Evolutionary conservation across 2,113 vertebrate genomes (phyloP), one percentile per base, ranked within the genome.

Genomic region (Sinocyclocheilus maitianheensis): DNA sequence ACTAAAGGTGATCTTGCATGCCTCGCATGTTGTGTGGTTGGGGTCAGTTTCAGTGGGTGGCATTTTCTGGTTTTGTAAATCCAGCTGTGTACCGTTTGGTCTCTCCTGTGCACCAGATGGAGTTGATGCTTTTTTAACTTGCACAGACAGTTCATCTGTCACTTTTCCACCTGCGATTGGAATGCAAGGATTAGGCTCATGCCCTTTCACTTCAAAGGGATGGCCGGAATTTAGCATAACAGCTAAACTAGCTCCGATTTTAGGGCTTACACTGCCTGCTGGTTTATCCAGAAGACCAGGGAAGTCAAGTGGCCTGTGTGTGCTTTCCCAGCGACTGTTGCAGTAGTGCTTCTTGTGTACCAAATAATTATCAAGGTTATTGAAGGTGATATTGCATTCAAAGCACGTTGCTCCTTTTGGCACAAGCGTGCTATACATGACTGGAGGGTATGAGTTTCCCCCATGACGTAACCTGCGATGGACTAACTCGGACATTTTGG

Each of bases 271-370:
- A 4, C 95, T 93, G 90, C 96, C 96, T 0, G 95, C 88, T 13
- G 95, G 93, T 91, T 97, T 97, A 79, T 97, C 95, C 14, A 95
- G 89, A 88, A 96, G 91, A n/a, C 91, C 92, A 37, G 94, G 89
- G 83, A 96, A 96, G 88, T 96, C 96, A 0, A 95, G 93, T 16
- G 95, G 95, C 90, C 97, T 97, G 63, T 94, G 92, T 91, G 97
- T 94, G 90, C 96, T 95, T 89, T 97, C 96, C 96, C 97, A 97
- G 80, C 96, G 96, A 87, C 95, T 96, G 88, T 94, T 96, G 91
- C 97, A 97, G 69, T 97, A 97, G 90, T 97, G 96, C 53, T 97
- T 97, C 92, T 97, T 97, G 94, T 97, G 97, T 71, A 97, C 96
- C 77, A 97, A 93, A 71, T 97, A 97, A 90, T 97, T 97, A 92